Evolutionary conservation across 2,797 vertebrate genomes (phyloP), one percentile per base, ranked within the genome.

Genomic region (Syngnathus acus): DNA sequence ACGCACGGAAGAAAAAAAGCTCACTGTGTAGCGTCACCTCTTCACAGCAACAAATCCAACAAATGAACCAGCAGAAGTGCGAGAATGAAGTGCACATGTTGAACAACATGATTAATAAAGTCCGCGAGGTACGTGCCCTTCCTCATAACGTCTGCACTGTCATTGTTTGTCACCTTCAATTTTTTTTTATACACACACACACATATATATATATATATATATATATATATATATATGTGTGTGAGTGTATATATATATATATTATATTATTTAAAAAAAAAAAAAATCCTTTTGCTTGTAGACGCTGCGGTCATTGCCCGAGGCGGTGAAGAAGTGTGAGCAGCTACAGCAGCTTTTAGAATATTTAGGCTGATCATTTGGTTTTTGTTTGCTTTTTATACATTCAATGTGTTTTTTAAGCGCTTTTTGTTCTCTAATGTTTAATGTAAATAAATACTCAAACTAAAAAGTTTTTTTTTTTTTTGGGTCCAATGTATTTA

Each of bases 71-170:
- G 78, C 82, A 80, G 70, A 92, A 91, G 72, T 78, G 81, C 67
- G 89, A 91, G 72, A 86, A 83, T 2, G 91, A 93, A 76, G 88
- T 93, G 4, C 86, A 85, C 40, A 71, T 90, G 60, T 80, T 92
- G 64, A 91, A 89, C 74, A 73, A 82, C 23, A 84, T 92, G 80
- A 84, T 92, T 3, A 89, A 86, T 60, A 86, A 76, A 62, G 87
- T 90, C 68, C 76, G 89, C 73, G 84, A 90, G 91, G 92, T 92
- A 66, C 81, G 87, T 16, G 7, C 42, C 10, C 2, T 13, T 43
- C 42, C 42, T 43, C 42, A 9, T 13, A 26, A 26, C 9, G 42
- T 11, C 55, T 11, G n/a, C n/a, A n/a, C n/a, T n/a, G n/a, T n/a
- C 39, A 16, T 23, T 6, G 17, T 43, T 8, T 37, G 13, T 58